Evolutionary conservation across 2,888 invertebrate species (phyloP), one percentile per base, ranked within the genome.

Genomic region (Drosophila trichaetosa): DNA sequence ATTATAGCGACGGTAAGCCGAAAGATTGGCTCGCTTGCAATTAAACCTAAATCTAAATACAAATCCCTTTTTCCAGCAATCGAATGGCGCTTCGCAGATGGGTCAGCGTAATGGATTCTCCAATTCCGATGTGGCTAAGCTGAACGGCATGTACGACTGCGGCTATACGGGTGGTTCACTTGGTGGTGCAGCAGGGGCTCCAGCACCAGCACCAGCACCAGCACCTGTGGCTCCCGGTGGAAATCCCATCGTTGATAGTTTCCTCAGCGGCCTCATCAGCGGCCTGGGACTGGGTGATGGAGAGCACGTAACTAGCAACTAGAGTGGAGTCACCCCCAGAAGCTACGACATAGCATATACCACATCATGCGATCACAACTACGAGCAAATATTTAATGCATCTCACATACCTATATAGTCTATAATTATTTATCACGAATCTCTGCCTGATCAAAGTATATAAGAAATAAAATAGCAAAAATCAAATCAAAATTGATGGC

Each of bases 71-170:
- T 11, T 7, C 0, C 46, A 91, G 92, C 82, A 83, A 84, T 48
- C 86, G 5, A 74, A 71, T 8, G 91, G 87, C 3, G 93, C 93
- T 1, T 92, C 93, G 0, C 94, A 94, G 78, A 93, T 97, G 83
- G 97, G 97, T 0, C 97, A 97, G 87, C 94, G 97, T 16, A 95
- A 95, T 64, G 96, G 96, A 0, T 95, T 97, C 80, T 97, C 97
- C 68, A 93, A 94, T 21, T 94, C 94, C 1, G 97, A 97, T 87
- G 94, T 97, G 13, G 94, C 94, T 74, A 97, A 97, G 92, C 93
- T 97, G 18, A 95, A 96, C 83, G 93, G 94, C 67, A 97, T 97
- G 97, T 97, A 97, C 91, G 95, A 95, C 54, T 97, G 97, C 29
- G 81, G 74, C 6, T 77, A 69, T 27, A 48, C 58, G 10, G 72